A percentile compares a stretch with the other conserved stretches of the same genome.
Conservation (phyloP, 2,888 invertebrate genomes). For the Agonopterix alstromeriana region DNA sequence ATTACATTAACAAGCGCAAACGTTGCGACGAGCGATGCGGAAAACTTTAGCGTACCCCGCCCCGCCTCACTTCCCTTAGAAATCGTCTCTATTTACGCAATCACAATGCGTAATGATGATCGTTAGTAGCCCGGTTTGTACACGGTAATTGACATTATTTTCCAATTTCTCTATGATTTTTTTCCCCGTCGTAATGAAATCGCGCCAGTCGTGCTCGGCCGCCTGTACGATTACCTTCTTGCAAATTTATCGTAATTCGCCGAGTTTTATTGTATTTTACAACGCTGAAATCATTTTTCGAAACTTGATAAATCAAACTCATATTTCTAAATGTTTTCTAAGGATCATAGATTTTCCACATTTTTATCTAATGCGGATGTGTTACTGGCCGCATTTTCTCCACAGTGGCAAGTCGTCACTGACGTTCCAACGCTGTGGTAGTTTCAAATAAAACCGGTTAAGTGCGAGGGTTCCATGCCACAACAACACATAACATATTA, state of each 20-base stretch:
- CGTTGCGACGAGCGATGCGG: conserved; percentile 53
- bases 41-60: conserved; percentile 44
- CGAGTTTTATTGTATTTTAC: not conserved
- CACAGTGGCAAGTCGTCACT: too few relatives aligned
- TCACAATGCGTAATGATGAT: conserved; percentile 71
- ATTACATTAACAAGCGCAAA: conserved; percentile 58
- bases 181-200: conserved; percentile 59
- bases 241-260: conserved; percentile 10
- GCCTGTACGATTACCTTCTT: conserved; percentile 25
- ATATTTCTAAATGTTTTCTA: too few relatives aligned
- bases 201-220: conserved; percentile 49
- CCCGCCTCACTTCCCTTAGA: conserved; percentile 53
- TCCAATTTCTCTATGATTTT: conserved; percentile 63
- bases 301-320: not conserved
- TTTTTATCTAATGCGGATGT: too few relatives aligned
- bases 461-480: too few relatives aligned
- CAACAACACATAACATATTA: too few relatives aligned
- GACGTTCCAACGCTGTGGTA: too few relatives aligned
- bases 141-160: conserved; percentile 73
- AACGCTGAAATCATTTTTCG: not conserved
- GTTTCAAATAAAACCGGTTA: too few relatives aligned
- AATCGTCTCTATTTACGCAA: conserved; percentile 66
- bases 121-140: conserved; percentile 55
- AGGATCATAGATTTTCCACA: too few relatives aligned
- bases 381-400: too few relatives aligned